Percentiles rank a stretch among this genome's conserved stretches.
These are phyloP conservation scores for Drosophila tani DNA, from an alignment of 1,140 invertebrate genomes.

Conservation along the genomic window DNA sequence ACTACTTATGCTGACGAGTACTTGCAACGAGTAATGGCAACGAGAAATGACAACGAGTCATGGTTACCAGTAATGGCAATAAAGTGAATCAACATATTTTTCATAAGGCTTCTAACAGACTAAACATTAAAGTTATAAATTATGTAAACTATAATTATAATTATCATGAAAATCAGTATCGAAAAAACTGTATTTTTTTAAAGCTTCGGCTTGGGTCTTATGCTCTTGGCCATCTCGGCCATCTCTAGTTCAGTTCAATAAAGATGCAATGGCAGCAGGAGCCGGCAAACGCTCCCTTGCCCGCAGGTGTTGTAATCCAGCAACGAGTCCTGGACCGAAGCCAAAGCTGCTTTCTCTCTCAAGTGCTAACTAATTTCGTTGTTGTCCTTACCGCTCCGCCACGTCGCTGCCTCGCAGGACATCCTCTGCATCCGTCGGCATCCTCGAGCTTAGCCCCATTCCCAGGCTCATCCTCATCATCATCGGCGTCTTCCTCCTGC, in stretches of 20 bases:
- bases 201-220: neutral
- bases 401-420: slow-evolving; percentile 6
- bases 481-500: slow-evolving; percentile 49
- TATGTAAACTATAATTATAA: no score
- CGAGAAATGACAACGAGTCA: neutral
- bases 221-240: neutral
- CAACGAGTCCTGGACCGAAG: slow-evolving; percentile 67
- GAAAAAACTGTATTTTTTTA: neutral
- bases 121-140: no score
- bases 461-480: slow-evolving; percentile 40
- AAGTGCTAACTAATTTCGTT: slow-evolving; percentile 81
- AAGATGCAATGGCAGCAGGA: slow-evolving; percentile 9
- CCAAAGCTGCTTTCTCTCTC: slow-evolving; percentile 70
- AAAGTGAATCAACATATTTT: no score
- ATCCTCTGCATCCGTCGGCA: slow-evolving; percentile 12
- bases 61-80: neutral
- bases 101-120: no score
- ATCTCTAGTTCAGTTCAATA: slow-evolving; percentile 40
- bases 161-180: neutral
- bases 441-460: slow-evolving; percentile 47
- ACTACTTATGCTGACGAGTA: neutral
- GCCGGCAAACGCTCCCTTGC: slow-evolving; percentile 36
- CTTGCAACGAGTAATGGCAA: neutral
- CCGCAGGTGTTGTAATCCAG: slow-evolving; percentile 80
- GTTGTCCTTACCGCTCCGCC: slow-evolving; percentile 50